These are phyloP conservation scores for Tachuris rubrigastra DNA, from an alignment of 2,113 vertebrate genomes.

Conservation along the genomic window DNA sequence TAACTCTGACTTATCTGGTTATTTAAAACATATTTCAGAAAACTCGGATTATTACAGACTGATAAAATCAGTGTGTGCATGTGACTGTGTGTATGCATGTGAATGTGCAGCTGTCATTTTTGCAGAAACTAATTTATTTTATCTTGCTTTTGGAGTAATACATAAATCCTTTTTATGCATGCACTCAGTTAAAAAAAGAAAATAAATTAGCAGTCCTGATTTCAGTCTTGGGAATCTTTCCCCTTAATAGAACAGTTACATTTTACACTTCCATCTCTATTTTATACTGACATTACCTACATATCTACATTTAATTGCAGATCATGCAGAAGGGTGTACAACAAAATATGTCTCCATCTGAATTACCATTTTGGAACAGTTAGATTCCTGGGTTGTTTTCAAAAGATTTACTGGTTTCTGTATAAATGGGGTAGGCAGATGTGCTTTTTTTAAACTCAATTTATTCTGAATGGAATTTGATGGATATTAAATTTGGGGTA, in stretches of 20 bases:
- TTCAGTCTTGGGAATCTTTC: not conserved
- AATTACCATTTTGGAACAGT: not conserved
- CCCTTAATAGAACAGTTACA: not conserved
- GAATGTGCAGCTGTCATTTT: not conserved
- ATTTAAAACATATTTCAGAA: constrained; percentile 54
- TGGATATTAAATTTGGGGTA: constrained; percentile 68
- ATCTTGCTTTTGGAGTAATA: constrained; percentile 9
- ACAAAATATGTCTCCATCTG: not conserved
- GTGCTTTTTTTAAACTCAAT: constrained; percentile 59
- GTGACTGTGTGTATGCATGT: not conserved
- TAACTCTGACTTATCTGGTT: constrained; percentile 41
- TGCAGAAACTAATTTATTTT: constrained; percentile 71
- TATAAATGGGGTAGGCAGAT: constrained; percentile 47
- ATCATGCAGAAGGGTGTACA: not conserved
- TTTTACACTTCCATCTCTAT: not conserved
- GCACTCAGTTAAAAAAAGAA: not conserved
- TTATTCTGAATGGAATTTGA: constrained; percentile 69
- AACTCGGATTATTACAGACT: constrained; percentile 33
- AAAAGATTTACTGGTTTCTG: constrained; percentile 18
- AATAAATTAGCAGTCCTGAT: not conserved
- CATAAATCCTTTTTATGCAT: not conserved
- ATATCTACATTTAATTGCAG: not conserved
- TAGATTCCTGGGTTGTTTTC: not conserved
- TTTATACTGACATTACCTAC: constrained; percentile 1
- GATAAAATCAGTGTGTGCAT: constrained; percentile 1